phyloP scores from a whole-genome alignment of 2,113 vertebrate species.

The Tragelaphus scriptus region DNA sequence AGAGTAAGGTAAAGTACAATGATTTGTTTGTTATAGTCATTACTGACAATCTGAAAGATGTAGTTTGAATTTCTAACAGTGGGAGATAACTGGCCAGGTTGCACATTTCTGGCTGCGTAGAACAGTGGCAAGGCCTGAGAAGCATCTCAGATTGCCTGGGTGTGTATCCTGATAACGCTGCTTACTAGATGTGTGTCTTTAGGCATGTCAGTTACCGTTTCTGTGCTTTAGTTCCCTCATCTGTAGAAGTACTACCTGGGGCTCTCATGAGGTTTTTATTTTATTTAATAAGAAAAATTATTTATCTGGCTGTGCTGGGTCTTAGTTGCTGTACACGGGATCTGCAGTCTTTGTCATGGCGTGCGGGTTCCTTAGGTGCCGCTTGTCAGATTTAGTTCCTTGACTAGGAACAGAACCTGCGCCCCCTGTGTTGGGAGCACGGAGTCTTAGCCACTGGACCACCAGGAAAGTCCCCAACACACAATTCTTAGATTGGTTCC shows the following conservation, averaged over 20 bases:
- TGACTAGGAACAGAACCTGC: neutral
- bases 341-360: neutral
- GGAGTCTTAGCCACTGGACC: neutral
- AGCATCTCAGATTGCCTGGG: neutral
- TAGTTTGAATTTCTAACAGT: neutral
- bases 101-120: neutral
- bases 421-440: neutral
- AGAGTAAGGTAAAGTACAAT: neutral
- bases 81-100: neutral
- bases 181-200: neutral
- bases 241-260: neutral
- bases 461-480: neutral
- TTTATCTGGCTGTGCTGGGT: neutral
- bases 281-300: neutral
- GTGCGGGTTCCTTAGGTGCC: neutral
- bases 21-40: neutral
- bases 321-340: neutral
- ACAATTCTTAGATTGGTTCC: neutral
- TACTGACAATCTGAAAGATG: neutral
- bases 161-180: neutral
- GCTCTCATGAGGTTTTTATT: neutral
- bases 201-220: neutral
- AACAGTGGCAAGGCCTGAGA: neutral
- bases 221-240: neutral
- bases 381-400: neutral